phyloP scores from a whole-genome alignment of 2,113 vertebrate species.

The Suncus etruscus region DNA sequence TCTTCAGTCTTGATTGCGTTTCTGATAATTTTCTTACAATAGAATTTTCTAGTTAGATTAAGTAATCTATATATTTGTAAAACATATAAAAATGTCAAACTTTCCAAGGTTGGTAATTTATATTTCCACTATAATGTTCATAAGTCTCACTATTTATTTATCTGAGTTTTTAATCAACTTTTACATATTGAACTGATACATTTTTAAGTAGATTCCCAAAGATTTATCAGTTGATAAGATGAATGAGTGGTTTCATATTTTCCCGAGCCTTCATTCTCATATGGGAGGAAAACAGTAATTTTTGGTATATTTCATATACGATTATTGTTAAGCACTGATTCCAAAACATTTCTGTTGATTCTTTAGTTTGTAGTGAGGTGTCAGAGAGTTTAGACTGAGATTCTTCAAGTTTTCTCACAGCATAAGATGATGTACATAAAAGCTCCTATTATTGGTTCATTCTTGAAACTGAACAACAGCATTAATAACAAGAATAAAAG shows the following conservation, averaged over 20 bases:
- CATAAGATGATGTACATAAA: not conserved
- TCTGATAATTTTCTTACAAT: conserved; percentile 16
- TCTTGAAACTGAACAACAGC: not conserved
- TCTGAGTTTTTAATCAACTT: not conserved
- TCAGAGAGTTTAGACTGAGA: conserved; percentile 14
- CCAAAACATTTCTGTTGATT: conserved; percentile 7
- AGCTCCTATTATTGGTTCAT: not conserved
- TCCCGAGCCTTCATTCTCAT: not conserved
- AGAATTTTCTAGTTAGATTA: not conserved
- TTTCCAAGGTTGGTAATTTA: not conserved
- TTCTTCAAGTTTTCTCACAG: not conserved
- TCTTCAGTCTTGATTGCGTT: not conserved
- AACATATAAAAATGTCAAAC: not conserved
- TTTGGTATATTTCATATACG: not conserved
- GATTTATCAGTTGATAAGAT: not conserved
- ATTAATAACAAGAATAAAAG: too few relatives aligned
- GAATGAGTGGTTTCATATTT: conserved; percentile 43
- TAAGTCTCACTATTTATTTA: conserved; percentile 15
- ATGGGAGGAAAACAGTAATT: conserved; percentile 33
- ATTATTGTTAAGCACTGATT: not conserved
- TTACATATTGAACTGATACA: not conserved
- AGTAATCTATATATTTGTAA: not conserved
- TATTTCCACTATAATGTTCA: not conserved
- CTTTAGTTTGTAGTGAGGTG: not conserved
- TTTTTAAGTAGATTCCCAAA: conserved; percentile 2